Evolutionary conservation across 2,113 vertebrate species (phyloP).

Genomic region (Stictonetta naevosa): DNA sequence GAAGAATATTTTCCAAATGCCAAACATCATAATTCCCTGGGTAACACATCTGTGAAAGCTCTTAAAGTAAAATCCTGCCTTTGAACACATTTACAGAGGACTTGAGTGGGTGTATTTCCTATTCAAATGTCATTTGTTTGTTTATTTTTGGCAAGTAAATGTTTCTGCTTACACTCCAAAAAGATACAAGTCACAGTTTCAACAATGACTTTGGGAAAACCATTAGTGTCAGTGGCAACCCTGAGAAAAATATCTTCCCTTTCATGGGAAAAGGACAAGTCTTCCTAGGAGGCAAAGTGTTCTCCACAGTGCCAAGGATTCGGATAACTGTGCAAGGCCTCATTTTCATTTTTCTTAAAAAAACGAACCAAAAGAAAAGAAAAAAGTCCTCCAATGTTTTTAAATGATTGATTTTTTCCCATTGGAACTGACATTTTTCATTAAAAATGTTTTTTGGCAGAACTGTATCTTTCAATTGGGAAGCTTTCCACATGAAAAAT

Average conservation of each 20-base stretch:
- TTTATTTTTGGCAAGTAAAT: background rate
- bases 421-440: background rate
- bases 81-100: background rate
- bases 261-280: background rate
- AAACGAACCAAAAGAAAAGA: background rate
- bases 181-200: background rate
- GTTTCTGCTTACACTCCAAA: background rate
- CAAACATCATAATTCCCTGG: background rate
- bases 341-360: background rate
- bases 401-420: background rate
- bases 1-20: background rate
- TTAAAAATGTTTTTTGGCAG: conserved; percentile 48
- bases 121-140: background rate
- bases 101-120: background rate
- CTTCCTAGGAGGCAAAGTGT: background rate
- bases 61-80: background rate
- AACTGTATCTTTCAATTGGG: conserved; percentile 13
- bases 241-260: background rate
- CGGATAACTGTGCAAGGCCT: background rate
- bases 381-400: background rate
- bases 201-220: background rate
- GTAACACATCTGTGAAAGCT: background rate
- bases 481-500: conserved; percentile 45
- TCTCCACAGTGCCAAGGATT: background rate
- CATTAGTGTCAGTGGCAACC: background rate